Conservation (phyloP, 1,140 invertebrate genomes). For the Hycleus phaleratus region DNA sequence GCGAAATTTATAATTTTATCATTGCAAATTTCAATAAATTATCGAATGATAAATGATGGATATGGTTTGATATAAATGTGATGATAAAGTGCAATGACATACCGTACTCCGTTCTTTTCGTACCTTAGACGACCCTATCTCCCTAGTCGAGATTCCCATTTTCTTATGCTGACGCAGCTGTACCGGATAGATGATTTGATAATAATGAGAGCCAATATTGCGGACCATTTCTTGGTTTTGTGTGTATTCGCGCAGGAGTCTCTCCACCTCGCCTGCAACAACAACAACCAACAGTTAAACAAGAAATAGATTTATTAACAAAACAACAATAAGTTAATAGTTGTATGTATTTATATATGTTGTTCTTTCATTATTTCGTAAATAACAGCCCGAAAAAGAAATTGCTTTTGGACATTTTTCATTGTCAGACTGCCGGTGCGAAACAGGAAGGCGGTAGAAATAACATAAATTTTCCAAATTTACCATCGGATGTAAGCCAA, state of each 20-base stretch:
- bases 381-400: slow-evolving; percentile 19
- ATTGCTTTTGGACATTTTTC: slow-evolving; percentile 22
- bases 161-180: slow-evolving; percentile 90
- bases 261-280: slow-evolving; percentile 76
- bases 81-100: slow-evolving; percentile 39
- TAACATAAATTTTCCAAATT: slow-evolving; percentile 22
- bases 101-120: slow-evolving; percentile 45
- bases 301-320: neutral
- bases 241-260: slow-evolving; percentile 76
- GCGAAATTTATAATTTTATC: too few species aligned
- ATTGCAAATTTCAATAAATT: too few species aligned
- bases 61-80: slow-evolving; percentile 17
- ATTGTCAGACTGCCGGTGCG: slow-evolving; percentile 15
- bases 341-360: neutral
- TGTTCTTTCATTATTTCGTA: slow-evolving; percentile 20
- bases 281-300: neutral
- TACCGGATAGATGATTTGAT: slow-evolving; percentile 91
- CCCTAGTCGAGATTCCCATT: slow-evolving; percentile 86
- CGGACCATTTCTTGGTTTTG: slow-evolving; percentile 87
- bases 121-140: slow-evolving; percentile 76
- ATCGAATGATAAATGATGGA: too few species aligned
- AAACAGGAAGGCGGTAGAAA: slow-evolving; percentile 19
- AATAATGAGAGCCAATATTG: slow-evolving; percentile 81
- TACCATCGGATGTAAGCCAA: slow-evolving; percentile 16
- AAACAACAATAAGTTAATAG: neutral